Evolutionary conservation across 2,113 vertebrate species (phyloP), one percentile per base, ranked within the genome.

Genomic region (Gorsachius goisagi): DNA sequence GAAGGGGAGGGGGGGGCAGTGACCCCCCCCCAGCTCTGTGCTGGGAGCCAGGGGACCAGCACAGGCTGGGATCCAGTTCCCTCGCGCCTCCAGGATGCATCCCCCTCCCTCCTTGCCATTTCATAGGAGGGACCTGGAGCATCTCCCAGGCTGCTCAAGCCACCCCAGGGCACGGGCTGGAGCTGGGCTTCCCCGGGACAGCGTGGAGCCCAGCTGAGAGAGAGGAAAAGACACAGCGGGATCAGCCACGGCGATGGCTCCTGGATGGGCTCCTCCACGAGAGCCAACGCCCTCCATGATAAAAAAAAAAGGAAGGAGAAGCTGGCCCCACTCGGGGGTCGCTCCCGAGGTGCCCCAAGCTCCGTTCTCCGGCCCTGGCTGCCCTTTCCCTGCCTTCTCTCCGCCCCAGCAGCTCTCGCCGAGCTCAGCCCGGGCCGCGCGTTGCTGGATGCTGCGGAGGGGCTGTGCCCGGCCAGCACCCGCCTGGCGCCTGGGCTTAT

Each of bases 401-500:
- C 64, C 6, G 9, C 15, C 9, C 15, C 55, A 18, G 53, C 39
- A 14, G 50, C 50, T 64, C 44, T 10, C 23, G 17, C n/a, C 2
- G 1, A 53, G 22, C 58, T 55, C 52, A 37, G 49, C 50, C 52
- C 12, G 12, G 66, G 19, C 39, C 26, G 4, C 3, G 6, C 13
- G 1, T 13, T 33, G 21, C 28, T 5, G n/a, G 39, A 5, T 16
- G 27, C 27, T 39, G 53, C 19, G 1, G 55, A 21, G 47, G 27
- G 27, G 37, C 13, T 2, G 12, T 2, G 33, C 37, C 50, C 2
- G 1, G 78, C 7, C 55, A 21, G 3, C 32, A 5, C 37, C 15
- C 2, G 1, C 32, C 15, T 3, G 5, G 7, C 23, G 7, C 44
- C 15, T 18, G 4, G 1, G 19, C n/a, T n/a, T n/a, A n/a, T n/a